Percentiles rank a stretch among this genome's conserved stretches.
phyloP scores from a whole-genome alignment of 2,113 vertebrate species.

The Oryzias woworae region DNA sequence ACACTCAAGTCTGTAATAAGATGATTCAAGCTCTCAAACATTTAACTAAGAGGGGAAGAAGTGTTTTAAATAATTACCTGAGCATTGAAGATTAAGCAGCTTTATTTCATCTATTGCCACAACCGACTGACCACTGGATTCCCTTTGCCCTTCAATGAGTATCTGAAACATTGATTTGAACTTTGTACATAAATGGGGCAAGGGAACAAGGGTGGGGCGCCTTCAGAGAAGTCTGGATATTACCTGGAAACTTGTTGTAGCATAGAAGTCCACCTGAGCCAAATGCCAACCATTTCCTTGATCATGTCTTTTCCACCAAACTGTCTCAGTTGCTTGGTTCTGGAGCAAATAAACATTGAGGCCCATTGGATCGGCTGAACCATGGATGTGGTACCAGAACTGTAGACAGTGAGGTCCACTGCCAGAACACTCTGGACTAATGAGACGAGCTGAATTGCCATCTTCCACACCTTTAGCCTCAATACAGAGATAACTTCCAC shows the following conservation, averaged over 20 bases:
- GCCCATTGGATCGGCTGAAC: slow-evolving; percentile 71
- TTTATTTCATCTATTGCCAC: slow-evolving; percentile 80
- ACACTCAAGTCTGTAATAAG: slow-evolving; percentile 11
- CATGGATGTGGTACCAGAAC: slow-evolving; percentile 87
- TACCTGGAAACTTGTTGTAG: slow-evolving; percentile 60
- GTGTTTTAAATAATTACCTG: slow-evolving; percentile 53
- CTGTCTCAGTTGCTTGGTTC: slow-evolving; percentile 3
- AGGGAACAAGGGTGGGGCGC: too few relatives aligned
- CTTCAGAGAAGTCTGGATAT: neutral
- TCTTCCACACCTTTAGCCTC: slow-evolving; percentile 44
- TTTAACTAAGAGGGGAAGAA: neutral
- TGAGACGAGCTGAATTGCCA: slow-evolving; percentile 71
- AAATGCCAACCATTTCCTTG: slow-evolving; percentile 72
- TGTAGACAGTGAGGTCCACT: slow-evolving; percentile 78
- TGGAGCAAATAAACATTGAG: slow-evolving; percentile 74
- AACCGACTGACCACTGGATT: slow-evolving; percentile 72
- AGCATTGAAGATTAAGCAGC: slow-evolving; percentile 65
- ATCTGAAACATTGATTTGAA: slow-evolving; percentile 46
- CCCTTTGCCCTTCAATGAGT: slow-evolving; percentile 77
- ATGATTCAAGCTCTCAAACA: neutral
- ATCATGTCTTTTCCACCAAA: slow-evolving; percentile 64
- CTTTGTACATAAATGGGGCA: neutral
- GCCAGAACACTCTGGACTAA: slow-evolving; percentile 70
- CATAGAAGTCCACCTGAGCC: slow-evolving; percentile 67
- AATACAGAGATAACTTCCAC: slow-evolving; percentile 73